Conservation (phyloP, 2,888 invertebrate genomes). For the Priocnemis perturbator region DNA sequence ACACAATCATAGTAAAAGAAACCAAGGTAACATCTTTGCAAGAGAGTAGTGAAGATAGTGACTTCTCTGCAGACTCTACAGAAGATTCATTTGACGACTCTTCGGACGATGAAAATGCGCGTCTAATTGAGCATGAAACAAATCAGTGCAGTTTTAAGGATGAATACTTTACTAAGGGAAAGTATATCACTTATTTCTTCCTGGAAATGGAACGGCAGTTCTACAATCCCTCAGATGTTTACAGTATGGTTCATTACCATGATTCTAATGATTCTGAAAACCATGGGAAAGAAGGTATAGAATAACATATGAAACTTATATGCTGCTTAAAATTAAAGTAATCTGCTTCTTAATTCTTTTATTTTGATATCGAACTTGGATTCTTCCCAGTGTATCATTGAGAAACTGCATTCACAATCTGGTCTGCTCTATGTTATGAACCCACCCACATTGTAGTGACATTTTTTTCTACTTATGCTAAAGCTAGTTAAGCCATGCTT, state of each 20-base stretch:
- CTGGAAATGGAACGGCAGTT: constrained; percentile 68
- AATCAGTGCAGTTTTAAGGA: constrained; percentile 57
- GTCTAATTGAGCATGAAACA: constrained; percentile 53
- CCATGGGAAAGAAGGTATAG: constrained; percentile 57
- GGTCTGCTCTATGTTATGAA: neutral
- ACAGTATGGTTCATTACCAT: constrained; percentile 65
- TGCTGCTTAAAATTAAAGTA: constrained; percentile 48
- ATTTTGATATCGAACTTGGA: too few species aligned
- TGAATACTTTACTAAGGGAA: constrained; percentile 69
- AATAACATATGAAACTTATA: constrained; percentile 44
- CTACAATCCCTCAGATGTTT: constrained; percentile 66
- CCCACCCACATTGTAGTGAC: too few species aligned
- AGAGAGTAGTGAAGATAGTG: constrained; percentile 63
- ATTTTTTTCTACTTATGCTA: too few species aligned
- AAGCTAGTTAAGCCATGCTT: too few species aligned
- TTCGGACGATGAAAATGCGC: constrained; percentile 58
- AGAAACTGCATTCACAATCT: too few species aligned
- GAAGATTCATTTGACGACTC: constrained; percentile 58
- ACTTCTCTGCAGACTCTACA: constrained; percentile 61
- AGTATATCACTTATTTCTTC: constrained; percentile 69
- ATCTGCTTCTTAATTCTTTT: constrained; percentile 46
- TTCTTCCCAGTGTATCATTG: too few species aligned
- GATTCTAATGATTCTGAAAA: constrained; percentile 52
- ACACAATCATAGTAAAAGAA: constrained; percentile 47
- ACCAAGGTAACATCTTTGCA: constrained; percentile 29